Base-by-base conservation (phyloP, 2,888 invertebrate genomes). In the Nomada hirtipes region DNA sequence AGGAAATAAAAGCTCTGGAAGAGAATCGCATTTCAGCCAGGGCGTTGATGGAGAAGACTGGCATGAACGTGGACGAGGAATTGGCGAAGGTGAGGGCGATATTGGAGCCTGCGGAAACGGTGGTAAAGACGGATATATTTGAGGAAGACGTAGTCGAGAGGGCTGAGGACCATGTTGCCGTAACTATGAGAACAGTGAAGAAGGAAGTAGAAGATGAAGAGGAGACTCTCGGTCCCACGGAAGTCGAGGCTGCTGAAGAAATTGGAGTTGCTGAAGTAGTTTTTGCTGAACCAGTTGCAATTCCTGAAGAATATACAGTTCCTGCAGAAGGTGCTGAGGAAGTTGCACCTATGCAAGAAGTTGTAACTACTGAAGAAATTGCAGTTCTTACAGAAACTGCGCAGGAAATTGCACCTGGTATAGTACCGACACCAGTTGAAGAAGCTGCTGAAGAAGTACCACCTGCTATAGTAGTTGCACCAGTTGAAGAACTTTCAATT, bases 1-100 rank as follows among this genome's bases (percentile, higher is more conserved):
- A 87, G 11, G 83, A 86, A 23, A 10, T 64, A 60, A 47, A n/a
- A 0, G 71, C 64, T 26, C 53, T 85, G 50, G 61, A 59, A 9
- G 79, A 80, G 4, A 50, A 57, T 4, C 79, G 71, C 0, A 57
- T 80, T 18, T 67, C 79, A 1, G 65, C 71, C 1, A 29, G n/a
- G 15, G 23, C 26, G 44, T 18, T 80, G 23, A 10, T 80, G 1
- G 67, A 61, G 13, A 29, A 59, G 4, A 3, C 18, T 20, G 36
- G 10, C 1, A 52, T 11, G 26, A 4, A 15, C 4, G 2, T 11
- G 2, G 13, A 44, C 2, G 4, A 13, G 4, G 59, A 44, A 26
- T 11, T 10, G 29, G 20, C 20, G 23, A 11, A 23, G 26, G 57
- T 13, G 13, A 13, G 13, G 20, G 11, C 11, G 4, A 10, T 13